Base-by-base conservation (phyloP, 2,888 invertebrate genomes). In the Hipparchia semele region DNA sequence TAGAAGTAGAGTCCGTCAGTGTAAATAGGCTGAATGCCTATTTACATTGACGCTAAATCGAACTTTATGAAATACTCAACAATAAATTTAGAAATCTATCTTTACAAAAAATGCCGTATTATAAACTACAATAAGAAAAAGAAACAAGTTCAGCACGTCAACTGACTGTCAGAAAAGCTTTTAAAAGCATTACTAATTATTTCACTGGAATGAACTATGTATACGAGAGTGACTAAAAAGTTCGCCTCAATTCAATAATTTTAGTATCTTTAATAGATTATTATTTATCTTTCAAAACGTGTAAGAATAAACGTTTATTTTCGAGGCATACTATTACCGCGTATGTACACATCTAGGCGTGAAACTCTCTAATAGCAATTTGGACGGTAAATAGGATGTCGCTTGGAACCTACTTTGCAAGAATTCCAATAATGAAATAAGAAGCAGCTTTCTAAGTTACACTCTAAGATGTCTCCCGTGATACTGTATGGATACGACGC, bases 281-380 rank as follows among this genome's bases (percentile, higher is more conserved):
- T 2, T 39, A 39, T 39, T 2, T 39, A 39, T 39, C 39, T 39
- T 39, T 39, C 39, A 56, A 13, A 13, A 56, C 13, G 13, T 2
- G 6, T 45, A 6, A 2, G 13, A 53, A 7, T 10, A 66, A 66
- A 54, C 66, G 66, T n/a, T 54, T 6, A 0, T 39, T n/a, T 60
- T 66, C 39, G 53, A 45, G 64, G 13, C 54, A 67, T 59, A 51
- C 66, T 76, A 68, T 61, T 2, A 12, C 8, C 56, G 53, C 78
- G 78, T 77, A 13, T 78, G 73, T 74, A 33, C 23, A 68, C 60
- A 6, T 54, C 73, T 75, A 75, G 79, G 83, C 89, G 87, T 85
- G 91, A 90, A 91, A 89, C 90, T 90, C 85, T 86, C 86, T 90
- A 91, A 90, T 90, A 88, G 92, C 91, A 90, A 91, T 92, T 91